Evolutionary conservation across 2,888 invertebrate species (phyloP).

Genomic region (Podabrus alpinus): DNA sequence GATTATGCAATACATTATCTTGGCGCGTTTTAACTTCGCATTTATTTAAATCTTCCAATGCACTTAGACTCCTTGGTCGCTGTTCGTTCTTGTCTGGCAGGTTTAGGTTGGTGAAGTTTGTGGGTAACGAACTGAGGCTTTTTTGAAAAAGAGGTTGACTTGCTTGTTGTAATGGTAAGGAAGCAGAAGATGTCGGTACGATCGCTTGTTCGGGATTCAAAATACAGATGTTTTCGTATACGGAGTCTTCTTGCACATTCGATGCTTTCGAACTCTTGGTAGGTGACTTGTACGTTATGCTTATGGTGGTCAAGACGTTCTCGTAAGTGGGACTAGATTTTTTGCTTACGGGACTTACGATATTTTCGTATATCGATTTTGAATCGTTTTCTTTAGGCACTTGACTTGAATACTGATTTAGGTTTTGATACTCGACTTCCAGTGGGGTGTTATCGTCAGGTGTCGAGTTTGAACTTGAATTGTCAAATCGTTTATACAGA

Average conservation of each 20-base stretch:
- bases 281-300: slow-evolving; percentile 73
- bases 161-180: slow-evolving; percentile 63
- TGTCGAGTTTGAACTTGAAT: slow-evolving; percentile 49
- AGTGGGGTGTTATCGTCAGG: slow-evolving; percentile 51
- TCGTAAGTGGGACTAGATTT: slow-evolving; percentile 57
- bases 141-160: slow-evolving; percentile 56
- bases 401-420: slow-evolving; percentile 54
- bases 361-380: slow-evolving; percentile 18
- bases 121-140: slow-evolving; percentile 13
- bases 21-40: neutral
- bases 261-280: slow-evolving; percentile 52
- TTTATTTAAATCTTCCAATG: slow-evolving; percentile 43
- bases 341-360: slow-evolving; percentile 25
- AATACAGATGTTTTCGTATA: slow-evolving; percentile 63
- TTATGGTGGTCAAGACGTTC: slow-evolving; percentile 69
- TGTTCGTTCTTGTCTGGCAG: slow-evolving; percentile 26
- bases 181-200: slow-evolving; percentile 61
- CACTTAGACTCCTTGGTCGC: slow-evolving; percentile 52
- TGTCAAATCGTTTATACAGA: slow-evolving; percentile 48
- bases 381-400: neutral
- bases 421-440: slow-evolving; percentile 59
- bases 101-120: slow-evolving; percentile 5
- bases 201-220: slow-evolving; percentile 61
- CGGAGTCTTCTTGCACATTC: slow-evolving; percentile 44
- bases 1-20: neutral